A percentile compares a stretch with the other conserved stretches of the same genome.
These are phyloP conservation scores for Odontothrips loti DNA, from an alignment of 2,888 invertebrate genomes.

Conservation along the genomic window DNA sequence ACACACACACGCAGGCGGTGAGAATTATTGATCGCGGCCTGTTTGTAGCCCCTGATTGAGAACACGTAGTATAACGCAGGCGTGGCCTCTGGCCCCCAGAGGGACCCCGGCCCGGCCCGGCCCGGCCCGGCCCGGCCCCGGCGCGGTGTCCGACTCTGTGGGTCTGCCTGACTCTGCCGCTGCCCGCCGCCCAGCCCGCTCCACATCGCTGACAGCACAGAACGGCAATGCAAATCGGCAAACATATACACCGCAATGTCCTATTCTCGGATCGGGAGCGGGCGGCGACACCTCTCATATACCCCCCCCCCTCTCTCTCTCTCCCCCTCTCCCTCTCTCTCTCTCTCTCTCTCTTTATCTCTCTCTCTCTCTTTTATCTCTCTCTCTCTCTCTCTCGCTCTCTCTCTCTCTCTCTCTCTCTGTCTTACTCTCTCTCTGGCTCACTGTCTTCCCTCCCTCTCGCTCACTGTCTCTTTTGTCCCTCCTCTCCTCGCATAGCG, in stretches of 20 bases:
- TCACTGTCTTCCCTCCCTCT: not conserved
- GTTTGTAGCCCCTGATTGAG: constrained; percentile 15
- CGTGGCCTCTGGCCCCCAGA: not conserved
- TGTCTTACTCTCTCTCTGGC: not conserved
- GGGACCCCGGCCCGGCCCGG: too few species aligned
- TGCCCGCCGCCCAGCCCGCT: not conserved
- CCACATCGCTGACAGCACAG: not conserved
- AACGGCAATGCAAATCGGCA: constrained; percentile 20
- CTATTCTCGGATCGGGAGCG: not conserved
- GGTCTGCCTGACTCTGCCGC: too few species aligned
- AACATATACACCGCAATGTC: not conserved
- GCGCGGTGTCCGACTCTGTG: too few species aligned
- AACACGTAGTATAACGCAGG: not conserved
- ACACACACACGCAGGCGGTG: too few species aligned
- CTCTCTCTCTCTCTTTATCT: not conserved
- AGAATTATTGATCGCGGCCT: not conserved
- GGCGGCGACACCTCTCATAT: not conserved
- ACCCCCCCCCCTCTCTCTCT: not conserved
- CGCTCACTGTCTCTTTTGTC: not conserved
- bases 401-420: not conserved
- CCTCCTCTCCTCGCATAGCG: too few species aligned
- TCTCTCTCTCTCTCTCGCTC: not conserved
- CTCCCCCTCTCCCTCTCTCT: not conserved
- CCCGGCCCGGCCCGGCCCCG: too few species aligned
- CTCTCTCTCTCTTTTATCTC: too few species aligned